These are phyloP conservation scores for Gadus chalcogrammus DNA, from an alignment of 2,113 vertebrate species.

Conservation along the genomic window DNA sequence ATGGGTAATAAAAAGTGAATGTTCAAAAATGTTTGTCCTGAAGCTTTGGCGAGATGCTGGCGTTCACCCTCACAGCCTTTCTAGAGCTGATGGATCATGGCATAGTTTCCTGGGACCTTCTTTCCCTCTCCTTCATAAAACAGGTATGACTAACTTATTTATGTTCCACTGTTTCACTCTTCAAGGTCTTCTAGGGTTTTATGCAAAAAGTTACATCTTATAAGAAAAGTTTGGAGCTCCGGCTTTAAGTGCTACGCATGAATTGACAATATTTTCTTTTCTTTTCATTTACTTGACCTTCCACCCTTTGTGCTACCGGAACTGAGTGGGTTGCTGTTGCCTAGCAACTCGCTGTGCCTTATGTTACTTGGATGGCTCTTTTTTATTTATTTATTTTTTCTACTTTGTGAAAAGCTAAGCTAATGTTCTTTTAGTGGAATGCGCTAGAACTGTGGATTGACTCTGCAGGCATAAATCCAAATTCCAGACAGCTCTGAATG, in stretches of 20 bases:
- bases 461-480: background rate
- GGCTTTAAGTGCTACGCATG: background rate
- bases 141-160: constrained; percentile 73
- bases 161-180: background rate
- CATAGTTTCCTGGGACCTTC: constrained; percentile 97
- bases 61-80: constrained; percentile 98
- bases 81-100: constrained; percentile 99
- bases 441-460: background rate
- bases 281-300: constrained; percentile 42
- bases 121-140: constrained; percentile 96
- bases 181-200: background rate
- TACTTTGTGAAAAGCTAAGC: constrained; percentile 12
- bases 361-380: constrained; percentile 25
- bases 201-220: background rate
- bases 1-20: too few relatives aligned
- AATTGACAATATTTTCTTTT: background rate
- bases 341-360: constrained; percentile 49
- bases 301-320: constrained; percentile 28
- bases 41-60: constrained; percentile 98
- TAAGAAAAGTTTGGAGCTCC: background rate
- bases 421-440: constrained; percentile 3
- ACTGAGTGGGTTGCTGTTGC: constrained; percentile 55
- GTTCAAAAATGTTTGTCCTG: constrained; percentile 22
- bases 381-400: background rate
- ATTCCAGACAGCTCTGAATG: background rate